Evolutionary conservation across 92 coral and sea anemone species (phyloP), one percentile per base, ranked within the genome.

Genomic region (Heteractis magnifica): DNA sequence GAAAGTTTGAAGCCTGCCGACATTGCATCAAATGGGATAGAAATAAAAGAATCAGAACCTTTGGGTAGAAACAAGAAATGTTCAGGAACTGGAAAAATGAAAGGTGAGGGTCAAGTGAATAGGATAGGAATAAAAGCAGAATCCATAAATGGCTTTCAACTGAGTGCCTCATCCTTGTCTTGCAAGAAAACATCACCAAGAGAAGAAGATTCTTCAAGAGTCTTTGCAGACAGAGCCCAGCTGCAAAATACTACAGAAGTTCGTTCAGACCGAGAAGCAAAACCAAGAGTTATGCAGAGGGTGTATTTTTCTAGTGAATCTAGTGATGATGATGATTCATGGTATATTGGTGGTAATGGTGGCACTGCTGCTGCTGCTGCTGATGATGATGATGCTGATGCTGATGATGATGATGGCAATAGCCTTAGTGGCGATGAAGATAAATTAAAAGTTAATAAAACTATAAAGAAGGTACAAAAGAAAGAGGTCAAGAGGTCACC

Each of bases 271-370:
- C 83, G 34, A 44, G 48, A 77, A 51, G 15, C 49, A 60, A 68
- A 70, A 20, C 52, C 21, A 59, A 79, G 41, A 64, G 55, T 83
- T 19, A 73, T 84, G 75, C 73, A 65, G 49, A 20, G 44, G 41
- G 87, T 84, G 0, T 52, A 84, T 19, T 84, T 84, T 51, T 76
- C 87, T 1, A 77, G 82, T 20, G 87, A 84, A 15, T 84, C 87
- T 44, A 77, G 79, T 65, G 87, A 77, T 64, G 87, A 77, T 64
- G 87, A 62, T 58, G 64, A 84, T 60, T 84, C 87, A 13, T 84
- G 87, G 87, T 50, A 55, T 51, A 15, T 26, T 62, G 81, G 49
- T 12, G 34, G 26, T 72, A 6, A 18, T 8, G 58, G 21, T 53
- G 74, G 49, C 10, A 18, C 9, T 52, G 74, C 15, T 34, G 70